Conservation (phyloP, 2,797 vertebrate genomes). For the Ptychobarbus kaznakovi region DNA sequence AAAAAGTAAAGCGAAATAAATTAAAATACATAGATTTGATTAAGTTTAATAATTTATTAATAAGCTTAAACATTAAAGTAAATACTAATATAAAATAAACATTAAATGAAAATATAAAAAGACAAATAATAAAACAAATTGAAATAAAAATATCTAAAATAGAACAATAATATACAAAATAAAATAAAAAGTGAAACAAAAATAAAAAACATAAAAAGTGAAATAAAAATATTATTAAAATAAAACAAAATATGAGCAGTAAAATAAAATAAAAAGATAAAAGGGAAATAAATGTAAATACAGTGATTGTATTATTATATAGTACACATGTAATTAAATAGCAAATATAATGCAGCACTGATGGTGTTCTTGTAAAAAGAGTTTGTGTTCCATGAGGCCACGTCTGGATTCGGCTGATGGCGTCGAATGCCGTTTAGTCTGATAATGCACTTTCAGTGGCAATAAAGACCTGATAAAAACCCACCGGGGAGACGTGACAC, state of each 20-base stretch:
- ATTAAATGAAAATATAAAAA: not conserved
- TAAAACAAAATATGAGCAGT: too few species aligned
- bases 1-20: too few species aligned
- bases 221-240: not conserved
- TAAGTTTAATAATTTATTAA: not conserved
- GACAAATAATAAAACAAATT: not conserved
- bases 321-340: too few species aligned
- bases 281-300: too few species aligned
- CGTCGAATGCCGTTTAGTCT: constrained; percentile 7
- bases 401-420: constrained; percentile 46
- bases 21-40: not conserved
- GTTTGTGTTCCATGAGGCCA: constrained; percentile 40
- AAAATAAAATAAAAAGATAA: not conserved
- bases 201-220: not conserved
- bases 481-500: constrained; percentile 38
- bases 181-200: not conserved
- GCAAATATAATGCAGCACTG: not conserved
- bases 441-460: constrained; percentile 41
- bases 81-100: not conserved
- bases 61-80: not conserved
- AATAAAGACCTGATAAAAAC: constrained; percentile 29
- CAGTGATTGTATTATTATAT: too few species aligned
- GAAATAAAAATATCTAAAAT: not conserved
- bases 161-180: not conserved
- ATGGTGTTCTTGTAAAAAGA: not conserved